phyloP scores from a whole-genome alignment of 2,888 invertebrate genomes.

The Quadroppia sp. region DNA sequence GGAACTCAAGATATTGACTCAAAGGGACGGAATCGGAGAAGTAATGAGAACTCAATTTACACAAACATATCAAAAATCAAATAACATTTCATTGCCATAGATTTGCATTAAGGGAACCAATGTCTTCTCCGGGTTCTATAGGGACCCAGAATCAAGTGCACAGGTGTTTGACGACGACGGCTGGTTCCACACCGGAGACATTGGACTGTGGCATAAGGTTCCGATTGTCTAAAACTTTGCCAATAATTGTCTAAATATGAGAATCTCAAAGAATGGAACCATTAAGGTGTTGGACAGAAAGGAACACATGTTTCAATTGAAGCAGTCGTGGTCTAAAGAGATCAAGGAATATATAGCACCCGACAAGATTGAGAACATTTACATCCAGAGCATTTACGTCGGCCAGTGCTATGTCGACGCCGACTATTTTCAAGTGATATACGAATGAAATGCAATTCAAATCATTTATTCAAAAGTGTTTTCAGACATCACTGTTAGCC shows the following conservation, averaged over 20 bases:
- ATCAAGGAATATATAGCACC: conserved; percentile 98
- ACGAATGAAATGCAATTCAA: neutral
- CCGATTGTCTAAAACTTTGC: neutral
- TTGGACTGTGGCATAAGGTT: conserved; percentile 90
- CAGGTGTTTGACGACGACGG: conserved; percentile 82
- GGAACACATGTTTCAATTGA: conserved; percentile 94
- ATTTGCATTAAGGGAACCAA: conserved; percentile 92
- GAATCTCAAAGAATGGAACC: conserved; percentile 67
- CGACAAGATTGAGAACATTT: conserved; percentile 96
- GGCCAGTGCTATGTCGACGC: conserved; percentile 96
- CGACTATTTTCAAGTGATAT: conserved; percentile 73
- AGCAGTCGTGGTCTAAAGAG: conserved; percentile 60
- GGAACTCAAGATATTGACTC: conserved; percentile 92
- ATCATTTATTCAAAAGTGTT: neutral
- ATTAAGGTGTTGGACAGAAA: conserved; percentile 94
- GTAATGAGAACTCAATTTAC: conserved; percentile 11
- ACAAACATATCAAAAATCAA: neutral
- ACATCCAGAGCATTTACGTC: conserved; percentile 85
- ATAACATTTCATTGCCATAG: neutral
- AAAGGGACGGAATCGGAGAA: conserved; percentile 66
- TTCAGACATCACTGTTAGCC: conserved; percentile 30
- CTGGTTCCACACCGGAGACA: conserved; percentile 96
- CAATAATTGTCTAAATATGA: neutral
- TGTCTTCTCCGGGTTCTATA: conserved; percentile 74
- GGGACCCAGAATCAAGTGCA: conserved; percentile 83